These are phyloP conservation scores for Eriosoma lanigerum DNA, from an alignment of 1,140 invertebrate genomes.

Conservation along the genomic window DNA sequence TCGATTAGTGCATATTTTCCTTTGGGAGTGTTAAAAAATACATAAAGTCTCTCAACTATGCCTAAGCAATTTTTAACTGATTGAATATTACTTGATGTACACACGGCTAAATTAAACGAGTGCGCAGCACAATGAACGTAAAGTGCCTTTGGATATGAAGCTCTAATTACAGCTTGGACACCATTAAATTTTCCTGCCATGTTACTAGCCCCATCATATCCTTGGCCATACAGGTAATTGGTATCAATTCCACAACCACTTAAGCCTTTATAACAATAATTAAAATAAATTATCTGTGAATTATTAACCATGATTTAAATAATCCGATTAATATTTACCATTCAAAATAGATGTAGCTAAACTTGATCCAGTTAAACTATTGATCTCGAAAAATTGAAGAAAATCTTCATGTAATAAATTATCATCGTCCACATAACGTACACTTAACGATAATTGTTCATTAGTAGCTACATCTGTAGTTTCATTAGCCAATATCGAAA, in stretches of 20 bases:
- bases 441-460: no score
- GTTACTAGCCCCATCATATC: constrained; percentile 54
- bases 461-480: neutral
- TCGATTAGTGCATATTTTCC: neutral
- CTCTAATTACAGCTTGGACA: constrained; percentile 54
- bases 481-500: neutral
- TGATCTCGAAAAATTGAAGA: no score
- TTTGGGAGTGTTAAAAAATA: neutral
- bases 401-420: no score
- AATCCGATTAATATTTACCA: no score
- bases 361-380: no score
- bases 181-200: constrained; percentile 55
- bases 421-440: no score
- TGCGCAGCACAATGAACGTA: constrained; percentile 55
- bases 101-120: neutral
- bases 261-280: no score
- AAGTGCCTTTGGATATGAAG: constrained; percentile 53
- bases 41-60: neutral
- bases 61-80: constrained; percentile 54
- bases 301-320: no score
- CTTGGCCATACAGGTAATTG: constrained; percentile 53
- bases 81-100: constrained; percentile 14
- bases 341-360: no score
- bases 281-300: no score
- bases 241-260: constrained; percentile 40